Conservation (phyloP, 2,113 vertebrate genomes). For the Bostrychus sinensis region DNA sequence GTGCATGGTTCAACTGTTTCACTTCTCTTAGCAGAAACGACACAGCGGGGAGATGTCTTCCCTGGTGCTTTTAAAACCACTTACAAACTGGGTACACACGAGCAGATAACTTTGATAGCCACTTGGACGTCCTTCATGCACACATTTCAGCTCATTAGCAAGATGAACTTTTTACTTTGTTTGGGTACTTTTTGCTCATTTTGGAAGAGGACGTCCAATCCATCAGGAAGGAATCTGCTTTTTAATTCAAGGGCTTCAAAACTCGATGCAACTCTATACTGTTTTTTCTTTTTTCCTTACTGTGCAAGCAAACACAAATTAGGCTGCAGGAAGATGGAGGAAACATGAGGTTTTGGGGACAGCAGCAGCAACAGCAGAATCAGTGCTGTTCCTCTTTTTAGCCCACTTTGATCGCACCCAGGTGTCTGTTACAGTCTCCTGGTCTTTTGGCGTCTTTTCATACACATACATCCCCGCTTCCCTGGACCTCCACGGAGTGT, state of each 20-base stretch:
- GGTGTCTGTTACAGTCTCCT: conserved; percentile 41
- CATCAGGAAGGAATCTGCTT: not conserved
- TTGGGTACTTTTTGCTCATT: not conserved
- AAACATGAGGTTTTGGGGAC: conserved; percentile 14
- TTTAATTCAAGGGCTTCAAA: not conserved
- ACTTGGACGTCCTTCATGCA: conserved; percentile 24
- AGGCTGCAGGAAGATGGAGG: conserved; percentile 6
- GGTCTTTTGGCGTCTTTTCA: conserved; percentile 40
- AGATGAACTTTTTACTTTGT: conserved; percentile 1
- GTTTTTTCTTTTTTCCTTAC: not conserved
- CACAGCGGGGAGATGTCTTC: conserved; percentile 46
- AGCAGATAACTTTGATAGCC: conserved; percentile 17
- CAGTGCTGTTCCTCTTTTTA: conserved; percentile 10
- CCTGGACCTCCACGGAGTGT: conserved; percentile 32
- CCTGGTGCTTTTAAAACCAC: conserved; percentile 61
- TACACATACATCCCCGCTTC: conserved; percentile 17
- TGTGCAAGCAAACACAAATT: conserved; percentile 1
- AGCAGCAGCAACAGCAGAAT: conserved; percentile 5
- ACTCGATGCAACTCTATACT: not conserved
- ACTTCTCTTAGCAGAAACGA: conserved; percentile 39
- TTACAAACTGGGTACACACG: conserved; percentile 35
- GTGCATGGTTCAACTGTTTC: conserved; percentile 59
- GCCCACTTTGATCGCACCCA: conserved; percentile 19
- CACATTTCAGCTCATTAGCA: conserved; percentile 29
- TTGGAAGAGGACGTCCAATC: not conserved